Evolutionary conservation across 2,888 invertebrate species (phyloP).

Genomic region (Homarus gammarus): DNA sequence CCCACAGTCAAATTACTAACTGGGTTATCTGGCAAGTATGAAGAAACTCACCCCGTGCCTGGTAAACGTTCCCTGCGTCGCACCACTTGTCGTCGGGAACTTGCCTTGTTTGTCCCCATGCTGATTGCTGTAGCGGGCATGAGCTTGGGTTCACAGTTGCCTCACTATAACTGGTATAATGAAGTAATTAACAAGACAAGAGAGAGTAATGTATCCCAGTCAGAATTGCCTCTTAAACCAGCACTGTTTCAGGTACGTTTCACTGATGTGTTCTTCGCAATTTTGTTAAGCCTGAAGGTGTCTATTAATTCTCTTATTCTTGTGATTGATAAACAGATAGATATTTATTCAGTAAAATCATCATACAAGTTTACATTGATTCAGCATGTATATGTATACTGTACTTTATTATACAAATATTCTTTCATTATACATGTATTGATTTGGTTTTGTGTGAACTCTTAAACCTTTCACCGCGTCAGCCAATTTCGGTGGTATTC

Average conservation of each 20-base stretch:
- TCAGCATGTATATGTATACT: no score
- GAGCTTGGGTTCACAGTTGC: constrained; percentile 56
- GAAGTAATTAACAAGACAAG: constrained; percentile 17
- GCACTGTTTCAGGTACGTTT: constrained; percentile 52
- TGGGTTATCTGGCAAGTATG: constrained; percentile 62
- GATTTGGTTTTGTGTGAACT: no score
- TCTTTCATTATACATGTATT: no score
- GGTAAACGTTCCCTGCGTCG: constrained; percentile 45
- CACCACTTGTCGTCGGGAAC: constrained; percentile 48
- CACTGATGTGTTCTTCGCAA: not conserved
- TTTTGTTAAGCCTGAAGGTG: not conserved
- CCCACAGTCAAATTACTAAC: constrained; percentile 57
- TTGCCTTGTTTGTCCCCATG: constrained; percentile 27
- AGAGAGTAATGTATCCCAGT: not conserved
- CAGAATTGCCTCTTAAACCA: constrained; percentile 18
- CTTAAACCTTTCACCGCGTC: no score
- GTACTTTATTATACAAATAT: no score
- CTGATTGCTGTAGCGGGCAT: constrained; percentile 32
- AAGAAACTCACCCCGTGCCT: constrained; percentile 44
- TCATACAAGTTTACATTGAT: no score
- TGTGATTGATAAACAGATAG: no score
- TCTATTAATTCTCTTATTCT: no score
- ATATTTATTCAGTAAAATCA: no score
- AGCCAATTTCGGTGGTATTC: no score
- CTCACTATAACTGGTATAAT: constrained; percentile 49